Evolutionary conservation across 2,797 vertebrate species (phyloP), one percentile per base, ranked within the genome.

Genomic region (Propithecus deckenii): DNA sequence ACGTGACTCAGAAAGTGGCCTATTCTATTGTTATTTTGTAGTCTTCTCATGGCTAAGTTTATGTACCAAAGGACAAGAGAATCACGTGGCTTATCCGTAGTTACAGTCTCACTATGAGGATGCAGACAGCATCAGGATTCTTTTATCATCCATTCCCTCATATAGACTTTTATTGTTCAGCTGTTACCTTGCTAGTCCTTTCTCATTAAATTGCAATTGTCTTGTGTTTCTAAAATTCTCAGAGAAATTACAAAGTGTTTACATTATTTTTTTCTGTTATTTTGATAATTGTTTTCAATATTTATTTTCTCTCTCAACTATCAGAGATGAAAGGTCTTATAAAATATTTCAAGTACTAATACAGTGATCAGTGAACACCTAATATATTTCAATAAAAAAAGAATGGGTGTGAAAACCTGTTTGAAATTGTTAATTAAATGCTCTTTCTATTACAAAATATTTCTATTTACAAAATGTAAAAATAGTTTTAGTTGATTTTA

Each of bases 401-500:
- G 76, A 2, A 1, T 48, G n/a, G 1, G 2, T 30, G 48, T 65
- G 32, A 91, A 95, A 93, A 81, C n/a, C 22, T 38, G 28, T 3
- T 30, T 35, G 1, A 97, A 98, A 20, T 32, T 80, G 8, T 23
- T 80, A 79, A 50, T 41, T 79, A 67, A 86, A 83, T 63, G 28
- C 55, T 4, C 4, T 84, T 98, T 83, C 7, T 69, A 87, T 65
- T 35, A 35, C 35, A 35, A 35, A 35, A 35, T 35, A 35, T 35
- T 35, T 35, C 35, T 35, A 35, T 35, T 35, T 35, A 88, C 41
- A 72, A 65, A 95, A 96, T 87, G 92, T 93, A 91, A 13, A 25
- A 88, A 94, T 71, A 55, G 2, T n/a, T 81, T 95, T 83, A 67
- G 79, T 93, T 97, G 5, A 63, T 48, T 96, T 97, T 93, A 25